phyloP scores from a whole-genome alignment of 2,113 vertebrate species.

The Oreochromis aureus region DNA sequence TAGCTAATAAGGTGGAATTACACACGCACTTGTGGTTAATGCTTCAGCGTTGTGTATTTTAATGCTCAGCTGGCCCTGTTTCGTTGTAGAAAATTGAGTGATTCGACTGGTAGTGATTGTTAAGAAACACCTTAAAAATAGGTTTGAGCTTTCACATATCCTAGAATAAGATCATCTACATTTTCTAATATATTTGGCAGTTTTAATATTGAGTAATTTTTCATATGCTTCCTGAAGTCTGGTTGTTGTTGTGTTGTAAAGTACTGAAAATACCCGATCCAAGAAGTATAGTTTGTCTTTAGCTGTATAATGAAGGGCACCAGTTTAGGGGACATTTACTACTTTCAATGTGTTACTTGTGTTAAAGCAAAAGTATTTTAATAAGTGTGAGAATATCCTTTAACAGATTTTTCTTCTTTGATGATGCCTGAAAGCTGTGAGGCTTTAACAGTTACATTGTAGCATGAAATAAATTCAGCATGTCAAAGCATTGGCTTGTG shows the following conservation, averaged over 20 bases:
- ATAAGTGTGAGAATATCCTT: neutral
- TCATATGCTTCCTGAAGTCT: neutral
- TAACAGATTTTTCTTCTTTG: neutral
- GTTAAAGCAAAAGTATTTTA: neutral
- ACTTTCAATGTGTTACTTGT: neutral
- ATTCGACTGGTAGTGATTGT: neutral
- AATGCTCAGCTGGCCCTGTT: neutral
- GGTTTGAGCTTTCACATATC: neutral
- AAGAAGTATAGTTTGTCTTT: neutral
- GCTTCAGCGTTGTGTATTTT: neutral
- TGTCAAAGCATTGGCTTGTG: neutral
- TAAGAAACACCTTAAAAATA: neutral
- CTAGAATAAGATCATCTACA: neutral
- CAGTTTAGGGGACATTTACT: neutral
- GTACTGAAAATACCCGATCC: neutral
- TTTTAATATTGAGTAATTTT: neutral
- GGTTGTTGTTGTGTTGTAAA: neutral
- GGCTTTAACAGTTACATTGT: neutral
- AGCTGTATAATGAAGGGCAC: neutral
- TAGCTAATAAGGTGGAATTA: slow-evolving; percentile 38
- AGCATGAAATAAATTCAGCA: neutral
- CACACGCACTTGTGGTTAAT: slow-evolving; percentile 40
- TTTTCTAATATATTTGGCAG: neutral
- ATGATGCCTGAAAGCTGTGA: neutral
- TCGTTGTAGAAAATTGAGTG: neutral